Base-by-base conservation (phyloP, 2,797 vertebrate species). In the Antennarius maculatus region DNA sequence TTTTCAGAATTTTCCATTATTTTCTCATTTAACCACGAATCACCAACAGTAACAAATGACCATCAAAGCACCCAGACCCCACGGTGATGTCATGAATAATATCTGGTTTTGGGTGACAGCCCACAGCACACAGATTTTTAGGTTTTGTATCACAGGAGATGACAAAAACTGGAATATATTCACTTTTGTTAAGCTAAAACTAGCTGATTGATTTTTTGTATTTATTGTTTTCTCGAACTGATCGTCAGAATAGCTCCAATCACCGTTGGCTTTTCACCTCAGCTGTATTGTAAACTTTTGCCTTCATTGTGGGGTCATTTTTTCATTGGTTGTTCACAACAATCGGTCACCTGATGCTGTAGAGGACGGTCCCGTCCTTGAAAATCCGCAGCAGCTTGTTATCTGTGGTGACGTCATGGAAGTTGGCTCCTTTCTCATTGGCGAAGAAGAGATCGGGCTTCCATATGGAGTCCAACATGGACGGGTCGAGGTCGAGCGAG, bases 381-480 rank as follows among this genome's bases (percentile, higher is more conserved):
- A 96, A 99, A 92, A 99, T 98, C 73, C 97, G 93, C 83, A 99
- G 92, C 75, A 99, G 91, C 86, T 99, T 99, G 93, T 99, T 99
- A 88, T 99, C 97, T 1, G 97, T 99, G 15, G 97, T 99, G 69
- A 99, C 97, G 27, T 99, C 97, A 2, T 99, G 97, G 89, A 99
- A 99, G 86, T 98, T 99, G 84, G 97, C 97, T 5, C 97, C 97
- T 72, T 99, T 99, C 91, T 99, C 97, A 5, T 99, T 99, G 89
- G 97, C 97, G 72, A 99, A 99, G 93, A 99, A 99, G 77, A 99
- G 94, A 88, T 99, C 97, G 0, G 97, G 97, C 83, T 99, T 99
- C 97, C 97, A 99, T 86, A 99, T 99, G 79, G 97, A 99, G 91
- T 99, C 97, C 90, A 99, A 64, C 97, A 99, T 99, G 68, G 97